Conservation (phyloP, 1,140 invertebrate species). For the Portunus trituberculatus region DNA sequence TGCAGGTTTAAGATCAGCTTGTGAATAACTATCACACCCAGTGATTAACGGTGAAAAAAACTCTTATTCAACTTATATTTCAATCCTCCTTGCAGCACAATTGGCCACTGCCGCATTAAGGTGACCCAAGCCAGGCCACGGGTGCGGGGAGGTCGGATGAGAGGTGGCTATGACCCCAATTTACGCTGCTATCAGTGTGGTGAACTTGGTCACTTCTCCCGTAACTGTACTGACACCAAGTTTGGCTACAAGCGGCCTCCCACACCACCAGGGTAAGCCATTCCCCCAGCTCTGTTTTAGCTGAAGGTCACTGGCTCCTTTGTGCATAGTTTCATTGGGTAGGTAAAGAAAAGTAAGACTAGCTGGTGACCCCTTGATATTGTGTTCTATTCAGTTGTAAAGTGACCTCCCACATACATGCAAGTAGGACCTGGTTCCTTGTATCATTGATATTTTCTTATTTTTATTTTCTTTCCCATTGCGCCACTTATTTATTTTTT, state of each 20-base stretch:
- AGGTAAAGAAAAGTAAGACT: constrained; percentile 64
- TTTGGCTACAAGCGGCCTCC: constrained; percentile 79
- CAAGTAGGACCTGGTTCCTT: not conserved
- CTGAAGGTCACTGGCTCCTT: constrained; percentile 46
- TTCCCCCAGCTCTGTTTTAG: constrained; percentile 29
- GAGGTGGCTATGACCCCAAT: constrained; percentile 82
- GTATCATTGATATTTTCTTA: constrained; percentile 14
- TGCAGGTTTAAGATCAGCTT: too few species aligned
- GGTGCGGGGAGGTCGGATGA: constrained; percentile 80
- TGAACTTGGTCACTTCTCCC: constrained; percentile 85
- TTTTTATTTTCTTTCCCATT: constrained; percentile 39
- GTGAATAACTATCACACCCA: too few species aligned
- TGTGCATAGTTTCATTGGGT: constrained; percentile 55
- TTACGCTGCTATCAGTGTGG: constrained; percentile 86
- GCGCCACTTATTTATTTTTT: constrained; percentile 38
- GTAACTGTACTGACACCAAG: constrained; percentile 83
- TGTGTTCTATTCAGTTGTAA: constrained; percentile 5
- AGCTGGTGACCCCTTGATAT: constrained; percentile 59
- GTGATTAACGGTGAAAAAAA: too few species aligned
- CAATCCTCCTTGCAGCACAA: constrained; percentile 74
- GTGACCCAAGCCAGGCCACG: constrained; percentile 81
- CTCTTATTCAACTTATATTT: too few species aligned
- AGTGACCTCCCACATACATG: constrained; percentile 10
- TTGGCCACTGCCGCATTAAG: constrained; percentile 80
- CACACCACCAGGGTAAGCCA: constrained; percentile 77